Conservation (phyloP, 2,888 invertebrate genomes). For the Drosophila neonasuta region DNA sequence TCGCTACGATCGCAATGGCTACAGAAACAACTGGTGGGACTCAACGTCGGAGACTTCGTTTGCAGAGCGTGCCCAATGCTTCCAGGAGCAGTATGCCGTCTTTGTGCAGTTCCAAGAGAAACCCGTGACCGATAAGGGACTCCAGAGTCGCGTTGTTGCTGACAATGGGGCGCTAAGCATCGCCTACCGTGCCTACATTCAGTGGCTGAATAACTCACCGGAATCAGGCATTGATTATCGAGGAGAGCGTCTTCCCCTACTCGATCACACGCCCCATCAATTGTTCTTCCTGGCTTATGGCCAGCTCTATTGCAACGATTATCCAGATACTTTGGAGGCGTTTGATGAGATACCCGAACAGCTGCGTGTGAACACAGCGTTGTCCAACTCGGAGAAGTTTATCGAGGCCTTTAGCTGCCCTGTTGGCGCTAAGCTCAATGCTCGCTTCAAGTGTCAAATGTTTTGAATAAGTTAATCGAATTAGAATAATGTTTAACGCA, state of each 20-base stretch:
- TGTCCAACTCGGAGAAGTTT: constrained; percentile 77
- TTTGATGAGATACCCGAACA: constrained; percentile 72
- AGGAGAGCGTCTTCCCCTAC: constrained; percentile 71
- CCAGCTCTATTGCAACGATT: constrained; percentile 79
- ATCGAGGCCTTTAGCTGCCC: constrained; percentile 69
- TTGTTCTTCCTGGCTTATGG: constrained; percentile 79
- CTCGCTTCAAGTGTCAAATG: constrained; percentile 75
- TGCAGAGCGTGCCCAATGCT: constrained; percentile 71
- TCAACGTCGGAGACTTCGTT: constrained; percentile 60
- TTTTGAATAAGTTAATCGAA: constrained; percentile 51
- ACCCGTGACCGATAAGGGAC: constrained; percentile 59
- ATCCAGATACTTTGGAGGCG: constrained; percentile 61
- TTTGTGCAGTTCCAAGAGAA: constrained; percentile 66
- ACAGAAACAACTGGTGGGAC: constrained; percentile 79
- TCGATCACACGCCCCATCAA: constrained; percentile 71
- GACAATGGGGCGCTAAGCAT: constrained; percentile 79
- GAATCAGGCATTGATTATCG: constrained; percentile 58
- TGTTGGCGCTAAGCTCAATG: constrained; percentile 71
- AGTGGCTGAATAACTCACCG: constrained; percentile 75
- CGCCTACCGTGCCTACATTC: constrained; percentile 77
- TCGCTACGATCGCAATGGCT: constrained; percentile 74
- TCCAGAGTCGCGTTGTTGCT: constrained; percentile 66
- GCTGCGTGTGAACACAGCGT: constrained; percentile 73
- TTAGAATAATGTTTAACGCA: neutral
- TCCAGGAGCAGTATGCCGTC: constrained; percentile 72